Percentiles rank a stretch among this genome's conserved stretches.
These are phyloP conservation scores for Chionis minor DNA, from an alignment of 2,113 vertebrate species.

Conservation along the genomic window DNA sequence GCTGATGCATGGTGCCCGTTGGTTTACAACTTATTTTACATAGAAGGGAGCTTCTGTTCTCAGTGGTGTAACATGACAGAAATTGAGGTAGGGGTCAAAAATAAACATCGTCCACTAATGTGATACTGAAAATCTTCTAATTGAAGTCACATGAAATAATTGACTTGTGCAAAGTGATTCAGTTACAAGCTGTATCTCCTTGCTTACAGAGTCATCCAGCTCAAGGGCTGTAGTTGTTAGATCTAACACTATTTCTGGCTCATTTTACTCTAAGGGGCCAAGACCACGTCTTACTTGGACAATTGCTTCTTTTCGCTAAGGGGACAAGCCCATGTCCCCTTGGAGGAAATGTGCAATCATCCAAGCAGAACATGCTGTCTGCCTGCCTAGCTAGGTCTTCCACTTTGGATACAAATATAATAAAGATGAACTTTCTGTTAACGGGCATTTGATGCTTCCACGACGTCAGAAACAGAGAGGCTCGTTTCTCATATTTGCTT, in stretches of 20 bases:
- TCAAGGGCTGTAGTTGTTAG: background rate
- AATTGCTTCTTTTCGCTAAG: background rate
- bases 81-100: slow-evolving; percentile 19
- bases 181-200: background rate
- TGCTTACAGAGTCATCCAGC: background rate
- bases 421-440: background rate
- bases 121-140: slow-evolving; percentile 3
- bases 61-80: background rate
- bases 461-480: background rate
- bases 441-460: background rate
- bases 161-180: background rate
- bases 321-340: background rate
- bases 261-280: background rate
- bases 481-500: background rate
- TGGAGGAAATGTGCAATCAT: background rate
- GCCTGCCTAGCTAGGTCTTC: background rate
- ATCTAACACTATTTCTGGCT: background rate
- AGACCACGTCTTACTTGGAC: background rate
- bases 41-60: background rate
- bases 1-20: background rate
- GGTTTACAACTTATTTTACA: background rate
- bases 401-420: background rate
- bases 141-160: slow-evolving; percentile 3
- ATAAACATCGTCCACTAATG: background rate
- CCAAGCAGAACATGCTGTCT: background rate